A percentile compares a stretch with the other conserved stretches of the same genome.
Conservation (phyloP, 2,797 vertebrate genomes). For the Darevskia nairensis region DNA sequence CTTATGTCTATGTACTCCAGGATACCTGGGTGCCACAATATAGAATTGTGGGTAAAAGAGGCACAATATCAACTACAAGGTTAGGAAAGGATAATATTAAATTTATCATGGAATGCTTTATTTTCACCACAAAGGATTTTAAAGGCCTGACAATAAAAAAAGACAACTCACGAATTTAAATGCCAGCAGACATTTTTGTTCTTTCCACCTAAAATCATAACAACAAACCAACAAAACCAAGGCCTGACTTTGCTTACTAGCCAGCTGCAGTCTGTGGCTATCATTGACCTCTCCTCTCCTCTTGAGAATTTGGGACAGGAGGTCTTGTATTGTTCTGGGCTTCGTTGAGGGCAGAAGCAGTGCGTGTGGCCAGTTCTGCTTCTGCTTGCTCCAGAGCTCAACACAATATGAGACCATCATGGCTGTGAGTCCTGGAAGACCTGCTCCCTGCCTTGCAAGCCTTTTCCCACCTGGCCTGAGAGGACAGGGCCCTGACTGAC, state of each 20-base stretch:
- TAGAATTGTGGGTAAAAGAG: background rate
- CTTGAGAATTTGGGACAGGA: background rate
- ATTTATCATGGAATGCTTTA: background rate
- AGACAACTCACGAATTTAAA: background rate
- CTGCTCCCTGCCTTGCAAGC: too few relatives aligned
- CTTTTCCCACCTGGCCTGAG: too few relatives aligned
- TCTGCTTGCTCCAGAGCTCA: background rate
- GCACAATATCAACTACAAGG: background rate
- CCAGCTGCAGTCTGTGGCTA: background rate
- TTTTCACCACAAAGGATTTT: background rate
- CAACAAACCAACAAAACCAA: background rate
- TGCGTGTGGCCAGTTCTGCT: too few relatives aligned
- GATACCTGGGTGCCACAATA: background rate
- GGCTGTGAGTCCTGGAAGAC: too few relatives aligned
- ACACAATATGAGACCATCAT: background rate
- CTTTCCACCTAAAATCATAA: background rate
- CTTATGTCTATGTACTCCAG: background rate
- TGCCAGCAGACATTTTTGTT: background rate
- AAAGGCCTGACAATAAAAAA: conserved; percentile 8
- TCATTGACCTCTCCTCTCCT: background rate
- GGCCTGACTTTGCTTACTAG: background rate
- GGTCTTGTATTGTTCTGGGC: background rate
- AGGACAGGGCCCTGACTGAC: too few relatives aligned
- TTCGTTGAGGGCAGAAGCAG: background rate
- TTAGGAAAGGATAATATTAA: background rate